These are phyloP conservation scores for Chaetodon trifasciatus DNA, from an alignment of 2,797 vertebrate genomes.

Conservation along the genomic window DNA sequence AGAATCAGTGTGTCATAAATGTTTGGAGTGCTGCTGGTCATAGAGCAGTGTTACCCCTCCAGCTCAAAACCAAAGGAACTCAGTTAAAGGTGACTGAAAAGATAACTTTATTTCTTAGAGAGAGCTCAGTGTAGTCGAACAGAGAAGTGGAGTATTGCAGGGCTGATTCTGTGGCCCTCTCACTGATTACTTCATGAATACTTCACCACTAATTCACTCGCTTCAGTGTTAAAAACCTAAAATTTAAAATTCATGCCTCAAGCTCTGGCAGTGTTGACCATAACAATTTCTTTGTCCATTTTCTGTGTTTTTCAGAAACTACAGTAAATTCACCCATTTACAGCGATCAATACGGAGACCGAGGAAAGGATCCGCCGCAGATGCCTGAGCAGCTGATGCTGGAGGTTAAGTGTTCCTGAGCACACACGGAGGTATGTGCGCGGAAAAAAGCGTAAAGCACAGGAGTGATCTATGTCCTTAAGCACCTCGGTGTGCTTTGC, in stretches of 20 bases:
- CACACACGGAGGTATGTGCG: conserved; percentile 40
- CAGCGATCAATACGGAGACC: conserved; percentile 56
- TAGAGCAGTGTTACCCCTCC: too few relatives aligned
- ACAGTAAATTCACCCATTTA: conserved; percentile 67
- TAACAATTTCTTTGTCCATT: conserved; percentile 41
- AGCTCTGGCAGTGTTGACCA: conserved; percentile 34
- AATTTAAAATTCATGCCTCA: conserved; percentile 15
- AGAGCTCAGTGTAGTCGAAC: background rate
- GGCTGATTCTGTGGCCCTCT: background rate
- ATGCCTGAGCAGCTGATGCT: conserved; percentile 59
- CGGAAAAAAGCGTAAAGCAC: conserved; percentile 32
- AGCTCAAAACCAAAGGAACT: background rate
- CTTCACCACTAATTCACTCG: conserved; percentile 14
- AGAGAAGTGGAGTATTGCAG: background rate
- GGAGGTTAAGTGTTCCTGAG: conserved; percentile 72
- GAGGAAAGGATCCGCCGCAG: conserved; percentile 33
- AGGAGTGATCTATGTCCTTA: conserved; percentile 66
- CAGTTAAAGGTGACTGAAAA: background rate
- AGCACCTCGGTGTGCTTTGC: conserved; percentile 59
- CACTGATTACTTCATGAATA: conserved; percentile 32
- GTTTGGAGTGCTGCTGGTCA: background rate
- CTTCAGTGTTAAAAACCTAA: conserved; percentile 25
- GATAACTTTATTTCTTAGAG: background rate
- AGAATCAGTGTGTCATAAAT: background rate
- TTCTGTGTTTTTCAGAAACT: conserved; percentile 50